Conservation (phyloP, 2,888 invertebrate genomes). For the Leptinotarsa peninsularis region DNA sequence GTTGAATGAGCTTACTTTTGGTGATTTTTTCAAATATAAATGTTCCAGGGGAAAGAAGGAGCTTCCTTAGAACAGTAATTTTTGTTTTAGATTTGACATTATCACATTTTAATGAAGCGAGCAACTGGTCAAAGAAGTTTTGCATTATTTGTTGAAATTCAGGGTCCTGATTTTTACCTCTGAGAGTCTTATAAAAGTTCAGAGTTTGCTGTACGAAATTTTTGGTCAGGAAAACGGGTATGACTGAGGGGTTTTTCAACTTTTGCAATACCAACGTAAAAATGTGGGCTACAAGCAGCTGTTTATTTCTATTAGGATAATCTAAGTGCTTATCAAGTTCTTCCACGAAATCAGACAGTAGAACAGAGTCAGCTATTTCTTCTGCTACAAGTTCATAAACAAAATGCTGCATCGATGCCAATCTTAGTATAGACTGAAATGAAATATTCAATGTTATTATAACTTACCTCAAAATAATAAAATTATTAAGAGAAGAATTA, state of each 20-base stretch:
- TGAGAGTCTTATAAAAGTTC: constrained; percentile 73
- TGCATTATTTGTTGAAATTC: constrained; percentile 71
- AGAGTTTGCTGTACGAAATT: constrained; percentile 76
- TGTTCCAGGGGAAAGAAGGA: constrained; percentile 78
- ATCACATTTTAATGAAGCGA: constrained; percentile 68
- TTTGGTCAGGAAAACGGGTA: constrained; percentile 73
- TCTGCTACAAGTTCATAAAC: constrained; percentile 73
- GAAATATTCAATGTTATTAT: constrained; percentile 5
- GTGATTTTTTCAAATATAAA: constrained; percentile 81
- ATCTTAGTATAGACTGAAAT: constrained; percentile 72
- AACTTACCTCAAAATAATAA: neutral
- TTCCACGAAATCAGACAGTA: constrained; percentile 71
- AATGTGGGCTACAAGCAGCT: constrained; percentile 73
- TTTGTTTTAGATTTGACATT: constrained; percentile 69
- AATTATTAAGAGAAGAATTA: neutral
- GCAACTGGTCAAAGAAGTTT: constrained; percentile 69
- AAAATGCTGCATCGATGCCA: constrained; percentile 73
- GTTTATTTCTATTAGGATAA: constrained; percentile 72
- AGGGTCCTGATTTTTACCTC: constrained; percentile 70
- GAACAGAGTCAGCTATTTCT: constrained; percentile 69
- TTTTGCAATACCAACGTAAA: constrained; percentile 70
- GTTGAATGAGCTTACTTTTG: constrained; percentile 74
- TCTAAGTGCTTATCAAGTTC: constrained; percentile 67
- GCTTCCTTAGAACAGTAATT: constrained; percentile 72
- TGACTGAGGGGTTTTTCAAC: constrained; percentile 59